Conservation (phyloP, 2,888 invertebrate species). For the Adela reaumurella region DNA sequence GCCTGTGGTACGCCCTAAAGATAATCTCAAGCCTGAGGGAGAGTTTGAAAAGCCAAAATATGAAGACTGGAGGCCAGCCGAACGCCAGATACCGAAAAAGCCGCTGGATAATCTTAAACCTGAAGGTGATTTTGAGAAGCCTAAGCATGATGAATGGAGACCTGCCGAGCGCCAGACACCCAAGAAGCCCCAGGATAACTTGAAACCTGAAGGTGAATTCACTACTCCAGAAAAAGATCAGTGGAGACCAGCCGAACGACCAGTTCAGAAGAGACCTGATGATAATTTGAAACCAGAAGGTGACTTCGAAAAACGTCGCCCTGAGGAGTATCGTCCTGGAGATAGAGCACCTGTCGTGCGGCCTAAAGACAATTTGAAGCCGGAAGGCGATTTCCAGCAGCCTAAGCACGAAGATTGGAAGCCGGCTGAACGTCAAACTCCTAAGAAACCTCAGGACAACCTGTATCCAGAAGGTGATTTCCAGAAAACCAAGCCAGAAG, state of each 20-base stretch:
- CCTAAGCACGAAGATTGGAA: conserved; percentile 33
- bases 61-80: conserved; percentile 27
- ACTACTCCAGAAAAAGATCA: conserved; percentile 28
- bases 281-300: conserved; percentile 59
- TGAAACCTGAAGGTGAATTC: conserved; percentile 11
- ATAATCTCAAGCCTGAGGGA: conserved; percentile 48
- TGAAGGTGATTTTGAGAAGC: conserved; percentile 40
- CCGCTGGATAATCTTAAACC: conserved; percentile 40
- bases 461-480: conserved; percentile 61
- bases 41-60: conserved; percentile 27
- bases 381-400: conserved; percentile 48
- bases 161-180: conserved; percentile 13
- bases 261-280: conserved; percentile 22
- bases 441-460: conserved; percentile 58
- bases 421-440: conserved; percentile 47
- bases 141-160: conserved; percentile 17
- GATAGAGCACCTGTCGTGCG: conserved; percentile 33
- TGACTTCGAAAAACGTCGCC: conserved; percentile 45
- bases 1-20: conserved; percentile 25
- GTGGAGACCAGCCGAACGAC: conserved; percentile 33
- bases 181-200: not conserved
- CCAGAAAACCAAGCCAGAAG: conserved; percentile 30
- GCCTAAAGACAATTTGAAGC: conserved; percentile 33
- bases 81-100: conserved; percentile 19
- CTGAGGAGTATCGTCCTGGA: conserved; percentile 23